Base-by-base conservation (phyloP, 2,113 vertebrate genomes). In the Sebastes fasciatus region DNA sequence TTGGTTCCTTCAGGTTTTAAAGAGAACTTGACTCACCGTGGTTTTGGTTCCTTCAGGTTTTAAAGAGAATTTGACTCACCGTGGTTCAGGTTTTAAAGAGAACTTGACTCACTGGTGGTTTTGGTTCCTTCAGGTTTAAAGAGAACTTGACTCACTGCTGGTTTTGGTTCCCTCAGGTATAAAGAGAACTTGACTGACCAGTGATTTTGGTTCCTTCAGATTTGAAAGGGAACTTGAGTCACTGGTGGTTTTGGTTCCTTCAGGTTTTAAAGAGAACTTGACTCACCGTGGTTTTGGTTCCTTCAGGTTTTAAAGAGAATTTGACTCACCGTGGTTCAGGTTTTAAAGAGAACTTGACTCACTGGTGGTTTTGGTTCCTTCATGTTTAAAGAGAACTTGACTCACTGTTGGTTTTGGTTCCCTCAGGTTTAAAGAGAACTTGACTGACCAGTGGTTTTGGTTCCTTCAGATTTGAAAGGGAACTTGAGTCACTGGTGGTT, bases 231-330 rank as follows among this genome's bases (percentile, higher is more conserved):
- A 34, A 58, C n/a, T 11, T 11, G 23, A 58, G 21, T 12, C n/a
- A 17, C 7, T 34, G 17, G 34, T 62, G 19, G 42, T 62, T 61
- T 60, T 5, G 10, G 40, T 58, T 43, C 34, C 34, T 34, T 21
- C 6, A 17, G 45, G 34, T 34, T n/a, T 5, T 23, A n/a, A 6
- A 23, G 7, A 26, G 21, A 10, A 12, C 48, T 46, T 10, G 8
- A 46, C 85, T 90, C 16, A 95, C 94, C 94, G 85, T 83, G 12
- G 81, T 91, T 54, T 67, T 91, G 66, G 85, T 80, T 60, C 91
- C 95, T 13, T 34, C 34, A 34, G 34, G 34, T 34, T 34, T 34
- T 4, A 34, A 34, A 4, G 34, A 34, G 3, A 34, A 34, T 4
- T 34, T 34, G 34, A 34, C 34, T 34, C 3, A 34, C 34, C n/a